Conservation (phyloP, 2,888 invertebrate species). For the Eupeodes luniger region DNA sequence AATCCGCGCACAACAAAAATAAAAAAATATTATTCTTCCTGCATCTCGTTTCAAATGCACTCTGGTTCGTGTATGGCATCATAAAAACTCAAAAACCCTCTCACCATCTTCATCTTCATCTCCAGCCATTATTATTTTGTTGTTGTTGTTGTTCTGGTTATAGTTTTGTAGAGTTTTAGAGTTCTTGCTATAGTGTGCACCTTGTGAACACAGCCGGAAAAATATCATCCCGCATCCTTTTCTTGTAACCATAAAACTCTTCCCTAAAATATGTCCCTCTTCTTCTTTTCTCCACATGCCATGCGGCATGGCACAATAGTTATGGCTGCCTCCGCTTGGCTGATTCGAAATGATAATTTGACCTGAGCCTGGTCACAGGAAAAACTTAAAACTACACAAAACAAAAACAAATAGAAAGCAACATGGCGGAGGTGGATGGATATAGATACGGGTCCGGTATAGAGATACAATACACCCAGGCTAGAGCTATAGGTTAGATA, state of each 20-base stretch:
- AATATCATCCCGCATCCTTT: conserved; percentile 41
- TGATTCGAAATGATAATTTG: conserved; percentile 71
- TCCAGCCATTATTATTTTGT: conserved; percentile 54
- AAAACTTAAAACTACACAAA: conserved; percentile 17
- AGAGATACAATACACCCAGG: neutral
- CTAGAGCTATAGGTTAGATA: neutral
- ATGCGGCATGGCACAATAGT: conserved; percentile 31
- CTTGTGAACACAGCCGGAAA: conserved; percentile 20
- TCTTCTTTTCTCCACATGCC: neutral
- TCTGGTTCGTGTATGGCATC: conserved; percentile 62
- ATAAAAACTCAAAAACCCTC: conserved; percentile 61
- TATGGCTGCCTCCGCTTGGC: conserved; percentile 63
- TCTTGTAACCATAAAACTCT: conserved; percentile 8
- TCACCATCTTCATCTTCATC: neutral
- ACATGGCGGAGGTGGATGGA: conserved; percentile 63
- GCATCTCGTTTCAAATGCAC: conserved; percentile 43
- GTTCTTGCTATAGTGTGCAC: conserved; percentile 44
- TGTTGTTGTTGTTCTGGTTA: neutral
- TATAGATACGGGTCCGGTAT: conserved; percentile 13
- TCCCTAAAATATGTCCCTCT: neutral
- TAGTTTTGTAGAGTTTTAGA: conserved; percentile 7
- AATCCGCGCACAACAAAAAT: conserved; percentile 57
- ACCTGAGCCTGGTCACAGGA: conserved; percentile 69
- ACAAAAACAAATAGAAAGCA: conserved; percentile 39
- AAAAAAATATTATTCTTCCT: conserved; percentile 46